Evolutionary conservation across 2,797 vertebrate species (phyloP), one percentile per base, ranked within the genome.

Genomic region (Yasuhikotakia modesta): DNA sequence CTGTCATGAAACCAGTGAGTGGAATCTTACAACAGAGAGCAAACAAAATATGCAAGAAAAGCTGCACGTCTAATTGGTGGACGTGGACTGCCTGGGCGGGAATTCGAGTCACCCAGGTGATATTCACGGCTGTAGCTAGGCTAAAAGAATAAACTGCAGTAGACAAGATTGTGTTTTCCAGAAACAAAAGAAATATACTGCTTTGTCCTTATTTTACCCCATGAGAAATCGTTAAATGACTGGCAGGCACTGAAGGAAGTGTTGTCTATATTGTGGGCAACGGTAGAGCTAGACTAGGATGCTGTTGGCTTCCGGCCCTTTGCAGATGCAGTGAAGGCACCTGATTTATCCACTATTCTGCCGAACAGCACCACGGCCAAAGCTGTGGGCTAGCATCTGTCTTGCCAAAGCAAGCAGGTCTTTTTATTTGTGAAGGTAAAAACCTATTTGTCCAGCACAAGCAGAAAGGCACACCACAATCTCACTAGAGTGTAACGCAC

Each of bases 191-290:
- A 46, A 52, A 45, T 67, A 46, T n/a, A 69, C 64, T 53, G 58
- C 69, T 76, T 76, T 77, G 69, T 73, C 58, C 48, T 13, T 30
- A 14, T 50, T 39, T 81, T 76, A 19, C 39, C 64, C 39, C 32
- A 63, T 73, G 81, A 77, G 70, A 85, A 60, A 35, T 63, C 24
- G 30, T 17, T 32, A 61, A 84, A 85, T 88, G 88, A 89, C 84
- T 90, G 88, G 68, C 88, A 88, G 85, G 58, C 60, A 80, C 75
- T 83, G 70, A 81, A 24, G 84, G 43, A 45, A 84, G 76, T 73
- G 82, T 73, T 79, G 82, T 35, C 74, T 39, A 80, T 72, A 79
- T 82, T 79, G 82, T 70, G 58, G 70, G 76, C 60, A 70, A 48
- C 32, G 77, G 80, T 69, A 17, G 5, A 50, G 76, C 61, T 81